These are phyloP conservation scores for Darevskia mixta DNA, from an alignment of 2,797 vertebrate genomes.

Conservation along the genomic window DNA sequence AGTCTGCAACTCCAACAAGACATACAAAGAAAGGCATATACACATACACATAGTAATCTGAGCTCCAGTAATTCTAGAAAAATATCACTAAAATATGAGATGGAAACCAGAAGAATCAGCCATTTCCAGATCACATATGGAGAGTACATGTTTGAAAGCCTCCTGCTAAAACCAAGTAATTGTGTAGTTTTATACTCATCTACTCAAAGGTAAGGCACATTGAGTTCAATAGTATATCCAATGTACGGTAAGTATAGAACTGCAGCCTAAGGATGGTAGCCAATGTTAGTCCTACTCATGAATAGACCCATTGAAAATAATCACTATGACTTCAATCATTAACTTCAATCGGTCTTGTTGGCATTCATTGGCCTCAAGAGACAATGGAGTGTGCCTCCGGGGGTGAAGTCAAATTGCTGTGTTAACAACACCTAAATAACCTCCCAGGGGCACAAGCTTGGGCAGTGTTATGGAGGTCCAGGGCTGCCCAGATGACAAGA, in stretches of 20 bases:
- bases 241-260: neutral
- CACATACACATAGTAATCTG: neutral
- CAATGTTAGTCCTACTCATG: too few relatives aligned
- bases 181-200: too few relatives aligned
- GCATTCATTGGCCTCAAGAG: too few relatives aligned
- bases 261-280: neutral
- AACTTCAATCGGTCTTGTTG: too few relatives aligned
- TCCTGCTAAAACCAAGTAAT: slow-evolving; percentile 9
- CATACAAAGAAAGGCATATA: neutral
- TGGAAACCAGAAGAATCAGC: slow-evolving; percentile 41
- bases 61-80: slow-evolving; percentile 33
- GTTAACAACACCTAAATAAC: too few relatives aligned
- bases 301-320: too few relatives aligned
- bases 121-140: neutral
- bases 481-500: too few relatives aligned
- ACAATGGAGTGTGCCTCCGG: too few relatives aligned
- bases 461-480: too few relatives aligned
- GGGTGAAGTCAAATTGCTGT: too few relatives aligned
- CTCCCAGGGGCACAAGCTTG: too few relatives aligned
- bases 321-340: too few relatives aligned
- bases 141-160: neutral
- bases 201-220: neutral
- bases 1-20: neutral
- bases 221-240: neutral
- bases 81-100: slow-evolving; percentile 20